A percentile compares a stretch with the other conserved stretches of the same genome.
Evolutionary conservation across 2,888 invertebrate genomes (phyloP).

Genomic region (Flexamia atlantica): DNA sequence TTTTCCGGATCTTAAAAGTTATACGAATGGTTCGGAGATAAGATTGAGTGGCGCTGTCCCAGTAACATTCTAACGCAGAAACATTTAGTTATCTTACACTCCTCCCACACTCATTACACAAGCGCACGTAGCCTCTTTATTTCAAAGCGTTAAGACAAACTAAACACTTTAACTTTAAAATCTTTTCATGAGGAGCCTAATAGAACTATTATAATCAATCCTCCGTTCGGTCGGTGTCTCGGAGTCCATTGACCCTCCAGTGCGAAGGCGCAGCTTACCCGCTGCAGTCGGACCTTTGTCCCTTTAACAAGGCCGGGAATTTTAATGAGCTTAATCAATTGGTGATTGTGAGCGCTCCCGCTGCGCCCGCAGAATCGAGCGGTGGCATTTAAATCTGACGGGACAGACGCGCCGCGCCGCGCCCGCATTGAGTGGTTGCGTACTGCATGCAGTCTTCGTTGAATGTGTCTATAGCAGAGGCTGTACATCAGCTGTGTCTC

Average conservation of each 20-base stretch:
- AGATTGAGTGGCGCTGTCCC: too few species aligned
- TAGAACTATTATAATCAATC: too few species aligned
- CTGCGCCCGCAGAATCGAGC: background rate
- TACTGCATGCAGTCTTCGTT: background rate
- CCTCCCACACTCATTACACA: too few species aligned
- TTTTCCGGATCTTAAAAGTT: too few species aligned
- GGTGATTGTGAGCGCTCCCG: background rate
- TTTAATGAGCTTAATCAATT: conserved; percentile 50
- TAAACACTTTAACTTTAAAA: too few species aligned
- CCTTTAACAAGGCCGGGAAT: conserved; percentile 37
- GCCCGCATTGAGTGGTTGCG: background rate
- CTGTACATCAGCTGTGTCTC: background rate
- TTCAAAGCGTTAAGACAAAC: too few species aligned
- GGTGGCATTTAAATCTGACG: background rate
- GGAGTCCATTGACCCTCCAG: background rate
- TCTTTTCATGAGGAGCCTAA: too few species aligned
- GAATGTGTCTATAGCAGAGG: conserved; percentile 5
- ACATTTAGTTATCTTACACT: too few species aligned
- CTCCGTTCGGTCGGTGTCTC: too few species aligned
- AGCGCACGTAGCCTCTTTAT: too few species aligned
- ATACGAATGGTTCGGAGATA: too few species aligned
- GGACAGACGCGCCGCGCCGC: background rate
- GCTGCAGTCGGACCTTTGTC: conserved; percentile 11
- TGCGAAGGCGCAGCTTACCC: background rate
- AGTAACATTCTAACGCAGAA: too few species aligned